Conservation (phyloP, 1,140 invertebrate genomes). For the Drosophila biarmipes region DNA sequence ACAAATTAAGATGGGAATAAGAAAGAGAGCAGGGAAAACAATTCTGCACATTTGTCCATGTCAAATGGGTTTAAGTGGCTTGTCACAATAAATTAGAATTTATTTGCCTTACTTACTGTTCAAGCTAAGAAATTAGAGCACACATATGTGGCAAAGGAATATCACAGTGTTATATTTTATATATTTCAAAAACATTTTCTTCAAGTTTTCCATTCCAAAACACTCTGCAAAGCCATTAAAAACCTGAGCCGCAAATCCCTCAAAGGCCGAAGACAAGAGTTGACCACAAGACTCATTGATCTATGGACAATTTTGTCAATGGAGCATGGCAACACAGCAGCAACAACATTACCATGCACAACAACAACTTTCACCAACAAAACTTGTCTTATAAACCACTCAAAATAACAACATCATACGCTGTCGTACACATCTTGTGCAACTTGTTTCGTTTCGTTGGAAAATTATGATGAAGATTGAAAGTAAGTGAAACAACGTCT, state of each 20-base stretch:
- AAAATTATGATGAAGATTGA: conserved; percentile 35
- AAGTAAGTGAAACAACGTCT: conserved; percentile 37
- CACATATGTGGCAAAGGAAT: no score
- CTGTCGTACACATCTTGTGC: conserved; percentile 30
- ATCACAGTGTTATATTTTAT: no score
- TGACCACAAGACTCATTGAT: conserved; percentile 57
- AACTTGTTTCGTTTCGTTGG: conserved; percentile 51
- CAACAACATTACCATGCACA: conserved; percentile 5
- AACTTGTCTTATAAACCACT: conserved; percentile 32
- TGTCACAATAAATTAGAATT: conserved; percentile 73
- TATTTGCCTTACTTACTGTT: conserved; percentile 38
- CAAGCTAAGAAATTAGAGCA: conserved; percentile 35
- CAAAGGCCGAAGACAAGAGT: conserved; percentile 13
- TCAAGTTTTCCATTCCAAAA: conserved; percentile 1
- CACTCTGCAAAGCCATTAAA: neutral
- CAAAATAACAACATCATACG: conserved; percentile 27
- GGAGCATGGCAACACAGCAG: conserved; percentile 31
- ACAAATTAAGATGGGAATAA: conserved; percentile 9
- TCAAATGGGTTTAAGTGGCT: conserved; percentile 71
- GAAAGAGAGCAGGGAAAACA: conserved; percentile 8
- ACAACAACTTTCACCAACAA: conserved; percentile 42
- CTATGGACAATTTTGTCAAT: conserved; percentile 61
- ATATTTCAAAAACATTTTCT: neutral
- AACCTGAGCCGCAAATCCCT: conserved; percentile 1
- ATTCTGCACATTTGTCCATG: conserved; percentile 53